Evolutionary conservation across 2,113 vertebrate species (phyloP).

Genomic region (Hylia prasina): DNA sequence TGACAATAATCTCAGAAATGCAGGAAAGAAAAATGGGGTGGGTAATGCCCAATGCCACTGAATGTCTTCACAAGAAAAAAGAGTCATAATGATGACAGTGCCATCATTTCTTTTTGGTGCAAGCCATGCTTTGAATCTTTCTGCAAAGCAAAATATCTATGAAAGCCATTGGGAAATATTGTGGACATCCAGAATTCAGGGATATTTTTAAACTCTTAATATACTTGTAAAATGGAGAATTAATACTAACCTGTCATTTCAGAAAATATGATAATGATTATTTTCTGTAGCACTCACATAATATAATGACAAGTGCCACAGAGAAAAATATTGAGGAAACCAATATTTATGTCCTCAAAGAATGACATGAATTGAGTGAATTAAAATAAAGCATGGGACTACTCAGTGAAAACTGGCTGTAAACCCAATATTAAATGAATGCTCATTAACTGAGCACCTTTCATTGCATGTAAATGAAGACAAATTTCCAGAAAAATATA

Average conservation of each 20-base stretch:
- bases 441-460: not conserved
- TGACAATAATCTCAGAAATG: not conserved
- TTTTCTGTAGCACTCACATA: not conserved
- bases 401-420: not conserved
- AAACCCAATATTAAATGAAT: not conserved
- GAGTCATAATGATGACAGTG: not conserved
- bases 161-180: not conserved
- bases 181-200: not conserved
- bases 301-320: not conserved
- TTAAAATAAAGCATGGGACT: not conserved
- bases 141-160: not conserved
- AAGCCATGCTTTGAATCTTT: not conserved
- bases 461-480: not conserved
- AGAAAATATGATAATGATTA: not conserved
- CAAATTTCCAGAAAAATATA: not conserved
- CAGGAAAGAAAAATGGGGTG: not conserved
- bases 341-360: not conserved
- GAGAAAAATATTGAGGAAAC: not conserved
- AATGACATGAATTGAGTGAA: not conserved
- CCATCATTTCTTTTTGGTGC: not conserved
- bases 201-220: not conserved
- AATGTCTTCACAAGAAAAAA: not conserved
- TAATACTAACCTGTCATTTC: not conserved
- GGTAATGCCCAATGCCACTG: not conserved
- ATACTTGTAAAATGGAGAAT: not conserved